phyloP scores from a whole-genome alignment of 2,113 vertebrate species.

The Solenodon paradoxus region DNA sequence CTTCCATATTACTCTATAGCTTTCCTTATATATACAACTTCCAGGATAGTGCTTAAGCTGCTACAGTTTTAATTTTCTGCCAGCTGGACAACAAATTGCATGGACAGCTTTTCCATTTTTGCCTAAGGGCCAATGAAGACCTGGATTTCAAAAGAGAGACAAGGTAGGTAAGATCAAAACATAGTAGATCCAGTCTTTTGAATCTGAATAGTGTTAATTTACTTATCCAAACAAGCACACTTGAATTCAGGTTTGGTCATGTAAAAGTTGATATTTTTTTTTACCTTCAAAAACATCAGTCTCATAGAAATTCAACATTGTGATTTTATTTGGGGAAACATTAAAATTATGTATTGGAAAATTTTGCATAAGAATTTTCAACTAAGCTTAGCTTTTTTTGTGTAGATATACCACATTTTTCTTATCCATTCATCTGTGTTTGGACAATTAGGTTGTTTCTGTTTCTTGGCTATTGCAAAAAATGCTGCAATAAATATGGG shows the following conservation, averaged over 20 bases:
- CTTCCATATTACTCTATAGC: background rate
- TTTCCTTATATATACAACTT: background rate
- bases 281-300: background rate
- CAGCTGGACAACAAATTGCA: conserved; percentile 19
- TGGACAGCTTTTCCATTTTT: conserved; percentile 44
- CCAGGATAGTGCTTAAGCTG: background rate
- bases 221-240: background rate
- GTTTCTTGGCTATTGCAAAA: no score
- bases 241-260: background rate
- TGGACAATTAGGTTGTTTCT: no score
- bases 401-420: no score
- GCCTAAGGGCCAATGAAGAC: background rate
- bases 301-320: background rate
- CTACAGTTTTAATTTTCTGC: background rate
- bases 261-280: background rate
- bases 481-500: no score
- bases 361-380: background rate
- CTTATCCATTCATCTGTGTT: no score
- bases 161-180: background rate
- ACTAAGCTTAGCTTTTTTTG: background rate
- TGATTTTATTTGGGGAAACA: background rate
- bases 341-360: background rate
- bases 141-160: conserved; percentile 24
- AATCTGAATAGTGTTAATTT: background rate
- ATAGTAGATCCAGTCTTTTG: background rate